Percentiles rank a stretch among this genome's conserved stretches.
These are phyloP conservation scores for Athalia rosae DNA, from an alignment of 2,888 invertebrate genomes.

Conservation along the genomic window DNA sequence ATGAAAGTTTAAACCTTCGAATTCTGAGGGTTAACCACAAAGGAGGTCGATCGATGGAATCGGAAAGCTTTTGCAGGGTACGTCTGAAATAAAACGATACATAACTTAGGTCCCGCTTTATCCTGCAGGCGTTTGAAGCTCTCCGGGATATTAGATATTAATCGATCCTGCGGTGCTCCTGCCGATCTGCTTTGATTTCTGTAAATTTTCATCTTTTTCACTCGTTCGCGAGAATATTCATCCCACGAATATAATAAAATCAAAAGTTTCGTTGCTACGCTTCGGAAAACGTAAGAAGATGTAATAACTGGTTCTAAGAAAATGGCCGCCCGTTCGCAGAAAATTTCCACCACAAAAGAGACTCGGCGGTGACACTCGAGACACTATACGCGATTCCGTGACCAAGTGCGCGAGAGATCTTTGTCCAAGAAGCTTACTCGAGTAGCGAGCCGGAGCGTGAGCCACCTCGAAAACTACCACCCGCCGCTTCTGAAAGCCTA, in stretches of 20 bases:
- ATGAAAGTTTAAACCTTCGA: no score
- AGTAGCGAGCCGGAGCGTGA: conserved; percentile 26
- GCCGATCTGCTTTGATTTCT: neutral
- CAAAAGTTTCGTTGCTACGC: neutral
- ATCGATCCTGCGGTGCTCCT: neutral
- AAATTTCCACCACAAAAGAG: neutral
- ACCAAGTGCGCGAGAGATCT: conserved; percentile 36
- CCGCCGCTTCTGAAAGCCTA: no score
- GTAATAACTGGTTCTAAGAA: neutral
- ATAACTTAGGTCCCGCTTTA: neutral
- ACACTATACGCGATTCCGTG: conserved; percentile 29
- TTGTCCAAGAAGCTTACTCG: conserved; percentile 8
- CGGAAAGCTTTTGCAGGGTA: no score
- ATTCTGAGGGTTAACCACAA: neutral
- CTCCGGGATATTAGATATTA: neutral
- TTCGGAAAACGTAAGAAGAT: neutral
- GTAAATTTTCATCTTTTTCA: neutral
- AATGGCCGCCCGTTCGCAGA: neutral
- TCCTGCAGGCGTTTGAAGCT: neutral
- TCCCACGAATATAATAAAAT: neutral
- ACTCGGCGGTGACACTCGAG: conserved; percentile 12
- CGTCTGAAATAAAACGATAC: neutral
- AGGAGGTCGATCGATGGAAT: neutral
- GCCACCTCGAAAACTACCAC: conserved; percentile 9
- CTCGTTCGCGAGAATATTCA: neutral